Percentiles rank a stretch among this genome's conserved stretches.
These are phyloP conservation scores for Agelastica alni DNA, from an alignment of 2,888 invertebrate species.

Conservation along the genomic window DNA sequence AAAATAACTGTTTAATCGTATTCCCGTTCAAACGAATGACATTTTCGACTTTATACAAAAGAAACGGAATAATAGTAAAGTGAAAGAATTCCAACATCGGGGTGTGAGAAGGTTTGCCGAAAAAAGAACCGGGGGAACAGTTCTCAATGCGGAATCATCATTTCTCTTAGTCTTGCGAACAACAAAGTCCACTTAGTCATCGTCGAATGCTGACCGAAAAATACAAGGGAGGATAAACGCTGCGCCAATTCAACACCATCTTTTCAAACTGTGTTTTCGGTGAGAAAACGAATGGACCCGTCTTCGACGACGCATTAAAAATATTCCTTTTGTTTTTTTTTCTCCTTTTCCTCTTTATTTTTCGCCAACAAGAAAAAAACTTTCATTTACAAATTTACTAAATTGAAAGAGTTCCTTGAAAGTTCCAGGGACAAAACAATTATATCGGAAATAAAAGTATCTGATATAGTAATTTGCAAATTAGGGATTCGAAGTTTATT, in stretches of 20 bases:
- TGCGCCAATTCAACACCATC: conserved; percentile 50
- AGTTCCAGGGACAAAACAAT: too few species aligned
- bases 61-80: conserved; percentile 40
- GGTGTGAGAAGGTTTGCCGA: conserved; percentile 50
- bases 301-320: conserved; percentile 42
- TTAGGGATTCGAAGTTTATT: too few species aligned
- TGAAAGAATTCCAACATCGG: conserved; percentile 47
- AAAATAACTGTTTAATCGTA: too few species aligned
- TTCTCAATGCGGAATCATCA: conserved; percentile 59
- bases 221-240: conserved; percentile 50
- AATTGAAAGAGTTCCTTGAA: conserved; percentile 36
- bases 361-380: conserved; percentile 2
- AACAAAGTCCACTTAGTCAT: conserved; percentile 63
- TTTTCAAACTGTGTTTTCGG: conserved; percentile 38
- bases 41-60: conserved; percentile 36
- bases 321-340: conserved; percentile 34
- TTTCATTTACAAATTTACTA: conserved; percentile 21
- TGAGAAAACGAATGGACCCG: conserved; percentile 41
- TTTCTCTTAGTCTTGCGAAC: conserved; percentile 61
- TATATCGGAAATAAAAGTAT: too few species aligned
- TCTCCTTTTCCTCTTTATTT: conserved; percentile 6
- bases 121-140: conserved; percentile 50
- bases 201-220: conserved; percentile 55
- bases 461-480: too few species aligned
- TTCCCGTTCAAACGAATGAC: conserved; percentile 37